phyloP scores from a whole-genome alignment of 2,888 invertebrate species.

The Monoplex corrugatus region DNA sequence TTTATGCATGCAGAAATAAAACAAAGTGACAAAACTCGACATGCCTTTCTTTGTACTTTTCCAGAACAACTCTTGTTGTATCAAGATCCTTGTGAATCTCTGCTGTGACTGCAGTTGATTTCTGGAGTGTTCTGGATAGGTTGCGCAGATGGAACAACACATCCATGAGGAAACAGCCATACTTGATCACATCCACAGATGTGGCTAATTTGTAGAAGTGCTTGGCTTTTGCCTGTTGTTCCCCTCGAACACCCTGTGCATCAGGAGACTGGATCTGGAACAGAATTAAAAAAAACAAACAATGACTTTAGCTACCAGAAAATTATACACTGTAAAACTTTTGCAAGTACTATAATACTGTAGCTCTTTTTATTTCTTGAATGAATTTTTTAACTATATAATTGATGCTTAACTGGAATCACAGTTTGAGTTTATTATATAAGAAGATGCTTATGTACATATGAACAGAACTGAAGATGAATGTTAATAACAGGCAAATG shows the following conservation, averaged over 20 bases:
- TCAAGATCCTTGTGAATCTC: neutral
- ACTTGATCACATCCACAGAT: neutral
- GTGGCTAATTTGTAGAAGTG: neutral
- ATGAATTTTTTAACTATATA: no score
- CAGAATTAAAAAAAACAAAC: neutral
- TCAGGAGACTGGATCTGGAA: conserved; percentile 10
- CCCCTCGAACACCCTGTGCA: neutral
- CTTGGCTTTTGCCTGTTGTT: conserved; percentile 13
- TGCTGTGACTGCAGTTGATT: neutral
- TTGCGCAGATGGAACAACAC: neutral
- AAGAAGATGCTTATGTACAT: no score
- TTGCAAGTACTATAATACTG: no score
- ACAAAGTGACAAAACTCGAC: no score
- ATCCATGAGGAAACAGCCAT: neutral
- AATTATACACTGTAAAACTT: no score
- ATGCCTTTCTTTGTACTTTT: neutral
- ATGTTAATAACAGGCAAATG: no score
- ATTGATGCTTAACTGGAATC: no score
- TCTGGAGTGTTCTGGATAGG: neutral
- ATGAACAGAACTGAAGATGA: no score
- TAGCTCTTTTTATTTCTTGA: no score
- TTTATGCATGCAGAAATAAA: no score
- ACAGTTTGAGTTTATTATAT: no score
- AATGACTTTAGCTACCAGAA: no score
- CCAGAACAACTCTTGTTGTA: neutral